Conservation (phyloP, 2,888 invertebrate species). For the Tholera decimalis region DNA sequence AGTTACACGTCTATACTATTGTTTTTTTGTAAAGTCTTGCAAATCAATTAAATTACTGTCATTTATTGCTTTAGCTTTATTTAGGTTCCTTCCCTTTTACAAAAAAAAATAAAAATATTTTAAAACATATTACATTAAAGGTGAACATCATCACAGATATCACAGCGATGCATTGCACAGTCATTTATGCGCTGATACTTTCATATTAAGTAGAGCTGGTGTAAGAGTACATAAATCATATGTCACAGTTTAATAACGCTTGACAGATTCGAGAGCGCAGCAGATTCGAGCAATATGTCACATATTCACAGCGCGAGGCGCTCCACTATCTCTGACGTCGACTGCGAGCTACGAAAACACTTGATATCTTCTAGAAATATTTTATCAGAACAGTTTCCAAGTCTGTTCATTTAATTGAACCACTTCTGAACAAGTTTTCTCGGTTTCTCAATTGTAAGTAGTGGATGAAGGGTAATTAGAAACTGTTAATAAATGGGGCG, state of each 20-base stretch:
- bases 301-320: slow-evolving; percentile 69
- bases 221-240: slow-evolving; percentile 77
- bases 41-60: too few species aligned
- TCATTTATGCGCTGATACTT: slow-evolving; percentile 47
- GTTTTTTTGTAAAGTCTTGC: not conserved
- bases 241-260: slow-evolving; percentile 83
- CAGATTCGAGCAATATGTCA: slow-evolving; percentile 85
- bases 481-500: slow-evolving; percentile 31
- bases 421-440: slow-evolving; percentile 46
- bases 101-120: not conserved
- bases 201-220: slow-evolving; percentile 55
- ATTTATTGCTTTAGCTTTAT: not conserved
- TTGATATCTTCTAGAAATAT: slow-evolving; percentile 47
- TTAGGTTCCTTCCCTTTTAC: not conserved
- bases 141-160: slow-evolving; percentile 9
- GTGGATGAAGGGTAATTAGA: slow-evolving; percentile 38
- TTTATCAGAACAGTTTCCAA: slow-evolving; percentile 39
- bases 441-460: slow-evolving; percentile 51
- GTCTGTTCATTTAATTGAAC: slow-evolving; percentile 54
- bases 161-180: slow-evolving; percentile 49
- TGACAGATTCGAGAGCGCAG: slow-evolving; percentile 86
- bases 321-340: slow-evolving; percentile 69
- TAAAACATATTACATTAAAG: slow-evolving; percentile 12
- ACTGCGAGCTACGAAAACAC: slow-evolving; percentile 59
- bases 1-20: not conserved